Evolutionary conservation across 2,888 invertebrate genomes (phyloP), one percentile per base, ranked within the genome.

Genomic region (Odontomyia ornata): DNA sequence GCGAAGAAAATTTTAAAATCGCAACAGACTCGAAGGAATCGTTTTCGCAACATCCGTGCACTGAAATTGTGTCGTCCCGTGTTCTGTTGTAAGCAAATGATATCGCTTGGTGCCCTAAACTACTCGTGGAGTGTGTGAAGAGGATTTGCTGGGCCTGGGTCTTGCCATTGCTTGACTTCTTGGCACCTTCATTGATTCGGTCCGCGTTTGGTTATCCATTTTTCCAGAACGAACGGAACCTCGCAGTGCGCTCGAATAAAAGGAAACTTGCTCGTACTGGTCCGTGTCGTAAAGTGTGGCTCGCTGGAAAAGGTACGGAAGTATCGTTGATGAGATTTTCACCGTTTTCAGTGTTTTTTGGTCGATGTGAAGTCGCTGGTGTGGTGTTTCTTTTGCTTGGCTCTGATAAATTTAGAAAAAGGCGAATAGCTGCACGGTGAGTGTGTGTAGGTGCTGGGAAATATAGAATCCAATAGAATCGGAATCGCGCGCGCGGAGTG

Each of bases 371-470:
- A n/a, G 27, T 62, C 25, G 13, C 36, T 65, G 65, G 65, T 65
- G 43, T 65, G 36, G 65, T 65, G 65, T 65, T 65, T 43, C 28
- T 23, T 56, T 72, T 18, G 25, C 52, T 72, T 30, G 36, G 36
- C 56, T n/a, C 56, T 36, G 73, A 57, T 73, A 73, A 73, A 57
- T 73, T 73, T 73, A 73, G 73, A 73, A 73, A 72, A 73, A 73
- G 73, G 69, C 69, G 69, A 69, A 47, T 73, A 36, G 73, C 73
- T 73, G 57, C 60, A 36, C 30, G 36, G 73, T 18, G 60, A 9
- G 73, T 57, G 60, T 57, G 73, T 57, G 73, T 73, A 25, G 57
- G 73, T 57, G 73, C 36, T 73, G 69, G 69, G 69, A 46, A 69
- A 47, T 46, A 30, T 36, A 13, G 30, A n/a, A n/a, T n/a, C n/a